A percentile compares a stretch with the other conserved stretches of the same genome.
phyloP scores from a whole-genome alignment of 2,797 vertebrate species.

The Sebastes reedi region DNA sequence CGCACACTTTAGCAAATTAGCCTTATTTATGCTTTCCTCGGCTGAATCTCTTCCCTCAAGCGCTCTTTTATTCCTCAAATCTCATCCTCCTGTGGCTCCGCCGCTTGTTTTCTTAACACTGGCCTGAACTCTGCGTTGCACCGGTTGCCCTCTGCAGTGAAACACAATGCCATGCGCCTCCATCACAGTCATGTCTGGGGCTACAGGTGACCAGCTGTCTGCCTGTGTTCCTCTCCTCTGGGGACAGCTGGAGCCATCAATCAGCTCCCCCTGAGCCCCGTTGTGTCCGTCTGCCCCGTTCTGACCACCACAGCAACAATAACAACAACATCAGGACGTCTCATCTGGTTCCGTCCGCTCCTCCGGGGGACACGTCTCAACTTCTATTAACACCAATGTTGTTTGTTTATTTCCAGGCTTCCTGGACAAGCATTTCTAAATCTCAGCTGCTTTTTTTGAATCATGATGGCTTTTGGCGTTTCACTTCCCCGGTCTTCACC shows the following conservation, averaged over 20 bases:
- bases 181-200: constrained; percentile 70
- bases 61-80: constrained; percentile 25
- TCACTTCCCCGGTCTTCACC: constrained; percentile 18
- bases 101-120: constrained; percentile 41
- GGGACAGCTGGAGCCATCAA: constrained; percentile 84
- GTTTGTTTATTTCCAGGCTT: constrained; percentile 24
- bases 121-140: constrained; percentile 61
- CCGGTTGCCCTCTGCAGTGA: constrained; percentile 73
- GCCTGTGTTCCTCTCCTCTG: constrained; percentile 76
- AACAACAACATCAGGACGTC: constrained; percentile 7
- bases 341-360: constrained; percentile 43
- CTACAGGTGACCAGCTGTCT: constrained; percentile 86
- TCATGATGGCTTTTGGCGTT: constrained; percentile 26
- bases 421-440: not conserved
- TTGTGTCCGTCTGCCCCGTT: constrained; percentile 52
- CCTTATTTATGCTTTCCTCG: not conserved
- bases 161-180: constrained; percentile 74
- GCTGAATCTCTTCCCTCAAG: constrained; percentile 33
- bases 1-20: not conserved
- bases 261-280: constrained; percentile 65
- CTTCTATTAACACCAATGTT: not conserved
- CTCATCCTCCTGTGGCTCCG: constrained; percentile 5
- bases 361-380: constrained; percentile 38
- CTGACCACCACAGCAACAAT: constrained; percentile 54
- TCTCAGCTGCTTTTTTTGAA: not conserved